Percentiles rank a stretch among this genome's conserved stretches.
These are phyloP conservation scores for Macropis europaea DNA, from an alignment of 2,888 invertebrate species.

Conservation along the genomic window DNA sequence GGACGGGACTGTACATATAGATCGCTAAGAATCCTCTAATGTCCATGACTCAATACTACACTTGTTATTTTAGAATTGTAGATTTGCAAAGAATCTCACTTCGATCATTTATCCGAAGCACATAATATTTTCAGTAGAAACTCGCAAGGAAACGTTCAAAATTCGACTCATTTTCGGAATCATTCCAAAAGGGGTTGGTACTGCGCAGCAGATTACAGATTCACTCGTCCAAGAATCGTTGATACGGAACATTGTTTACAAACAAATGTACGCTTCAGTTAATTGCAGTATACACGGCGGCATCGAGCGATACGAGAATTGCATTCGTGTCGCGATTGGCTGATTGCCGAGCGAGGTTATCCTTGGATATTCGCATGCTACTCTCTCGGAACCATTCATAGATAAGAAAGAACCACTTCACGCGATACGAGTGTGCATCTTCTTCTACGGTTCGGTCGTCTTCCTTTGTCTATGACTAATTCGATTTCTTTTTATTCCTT, in stretches of 20 bases:
- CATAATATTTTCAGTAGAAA: too few relatives aligned
- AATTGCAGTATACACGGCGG: constrained; percentile 9
- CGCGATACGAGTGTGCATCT: not conserved
- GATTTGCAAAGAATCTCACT: too few relatives aligned
- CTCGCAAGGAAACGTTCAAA: too few relatives aligned
- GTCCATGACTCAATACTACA: too few relatives aligned
- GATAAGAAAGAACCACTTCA: constrained; percentile 8
- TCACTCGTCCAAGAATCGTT: not conserved
- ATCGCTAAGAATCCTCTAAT: too few relatives aligned
- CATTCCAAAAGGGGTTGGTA: too few relatives aligned
- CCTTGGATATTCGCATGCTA: constrained; percentile 34
- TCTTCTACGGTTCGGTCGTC: not conserved
- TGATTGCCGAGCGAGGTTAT: constrained; percentile 45
- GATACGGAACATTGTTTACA: constrained; percentile 28
- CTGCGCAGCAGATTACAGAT: not conserved
- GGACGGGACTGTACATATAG: too few relatives aligned
- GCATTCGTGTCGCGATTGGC: constrained; percentile 18
- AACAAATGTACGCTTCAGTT: constrained; percentile 18
- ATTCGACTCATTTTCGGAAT: too few relatives aligned
- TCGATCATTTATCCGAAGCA: too few relatives aligned
- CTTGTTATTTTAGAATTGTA: too few relatives aligned
- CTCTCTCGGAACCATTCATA: constrained; percentile 27
- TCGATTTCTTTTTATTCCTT: not conserved
- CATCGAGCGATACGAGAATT: constrained; percentile 12
- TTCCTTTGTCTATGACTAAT: not conserved